Evolutionary conservation across 2,797 vertebrate genomes (phyloP).

Genomic region (Heliangelus exortis): DNA sequence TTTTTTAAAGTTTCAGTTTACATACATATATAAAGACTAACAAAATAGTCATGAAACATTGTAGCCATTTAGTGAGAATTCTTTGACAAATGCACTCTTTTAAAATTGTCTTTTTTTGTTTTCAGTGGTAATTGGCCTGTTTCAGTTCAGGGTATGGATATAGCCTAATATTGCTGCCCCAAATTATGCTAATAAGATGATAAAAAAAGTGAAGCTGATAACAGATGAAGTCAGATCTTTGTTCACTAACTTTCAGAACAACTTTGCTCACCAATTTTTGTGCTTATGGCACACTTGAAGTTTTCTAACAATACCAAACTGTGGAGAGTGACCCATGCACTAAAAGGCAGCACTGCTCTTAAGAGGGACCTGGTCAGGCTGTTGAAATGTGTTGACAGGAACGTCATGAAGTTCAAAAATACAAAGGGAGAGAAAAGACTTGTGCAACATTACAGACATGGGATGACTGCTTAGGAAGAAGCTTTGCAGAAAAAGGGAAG

Average conservation of each 20-base stretch:
- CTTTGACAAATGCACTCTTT: neutral
- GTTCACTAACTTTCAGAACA: too few relatives aligned
- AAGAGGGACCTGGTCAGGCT: neutral
- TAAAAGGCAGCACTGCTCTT: neutral
- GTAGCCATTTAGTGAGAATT: neutral
- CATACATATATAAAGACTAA: neutral
- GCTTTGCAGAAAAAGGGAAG: neutral
- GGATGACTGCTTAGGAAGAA: neutral
- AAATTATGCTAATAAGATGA: neutral
- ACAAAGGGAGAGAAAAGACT: neutral
- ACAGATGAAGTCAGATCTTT: too few relatives aligned
- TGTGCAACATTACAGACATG: accelerated
- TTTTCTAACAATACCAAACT: neutral
- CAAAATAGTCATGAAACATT: neutral
- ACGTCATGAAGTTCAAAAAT: neutral
- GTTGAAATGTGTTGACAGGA: neutral
- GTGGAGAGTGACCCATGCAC: neutral
- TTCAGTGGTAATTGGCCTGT: neutral
- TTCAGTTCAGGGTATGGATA: neutral
- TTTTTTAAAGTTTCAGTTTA: neutral
- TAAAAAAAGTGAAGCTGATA: neutral
- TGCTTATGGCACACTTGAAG: neutral
- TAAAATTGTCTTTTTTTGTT: neutral
- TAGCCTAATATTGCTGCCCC: neutral
- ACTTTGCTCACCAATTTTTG: too few relatives aligned